Evolutionary conservation across 2,797 vertebrate genomes (phyloP).

Genomic region (Pteronotus mesoamericanus): DNA sequence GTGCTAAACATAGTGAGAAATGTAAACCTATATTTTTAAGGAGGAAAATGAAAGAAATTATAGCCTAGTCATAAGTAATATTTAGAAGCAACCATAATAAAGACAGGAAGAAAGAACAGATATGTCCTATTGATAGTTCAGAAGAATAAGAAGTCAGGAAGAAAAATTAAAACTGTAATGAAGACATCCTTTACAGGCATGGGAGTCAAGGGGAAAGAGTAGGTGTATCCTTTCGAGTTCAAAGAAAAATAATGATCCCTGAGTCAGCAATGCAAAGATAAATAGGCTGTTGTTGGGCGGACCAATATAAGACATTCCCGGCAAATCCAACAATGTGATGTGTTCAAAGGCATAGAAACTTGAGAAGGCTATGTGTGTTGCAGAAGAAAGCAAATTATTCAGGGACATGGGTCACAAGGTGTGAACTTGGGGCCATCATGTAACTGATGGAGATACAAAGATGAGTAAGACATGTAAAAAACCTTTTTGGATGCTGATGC

Average conservation of each 20-base stretch:
- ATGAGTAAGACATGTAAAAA: not conserved
- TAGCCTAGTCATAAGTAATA: not conserved
- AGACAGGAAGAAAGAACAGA: not conserved
- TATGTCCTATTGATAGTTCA: not conserved
- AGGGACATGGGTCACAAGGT: not conserved
- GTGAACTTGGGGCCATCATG: not conserved
- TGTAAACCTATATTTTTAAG: not conserved
- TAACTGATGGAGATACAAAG: not conserved
- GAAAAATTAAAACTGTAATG: not conserved
- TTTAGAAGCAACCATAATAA: not conserved
- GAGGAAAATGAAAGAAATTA: not conserved
- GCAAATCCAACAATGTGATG: not conserved
- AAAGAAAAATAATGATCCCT: not conserved
- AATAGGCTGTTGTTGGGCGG: not conserved
- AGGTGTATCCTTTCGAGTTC: not conserved
- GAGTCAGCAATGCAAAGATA: not conserved
- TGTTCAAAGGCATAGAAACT: not conserved
- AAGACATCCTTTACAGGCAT: not conserved
- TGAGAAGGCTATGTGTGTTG: not conserved
- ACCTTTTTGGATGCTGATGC: not conserved
- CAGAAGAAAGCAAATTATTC: slow-evolving; percentile 4
- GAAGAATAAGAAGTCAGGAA: not conserved
- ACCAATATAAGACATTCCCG: not conserved
- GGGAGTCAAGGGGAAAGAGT: not conserved
- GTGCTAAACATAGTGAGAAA: not conserved